Evolutionary conservation across 2,888 invertebrate species (phyloP), one percentile per base, ranked within the genome.

Genomic region (Napeogenes sylphis): DNA sequence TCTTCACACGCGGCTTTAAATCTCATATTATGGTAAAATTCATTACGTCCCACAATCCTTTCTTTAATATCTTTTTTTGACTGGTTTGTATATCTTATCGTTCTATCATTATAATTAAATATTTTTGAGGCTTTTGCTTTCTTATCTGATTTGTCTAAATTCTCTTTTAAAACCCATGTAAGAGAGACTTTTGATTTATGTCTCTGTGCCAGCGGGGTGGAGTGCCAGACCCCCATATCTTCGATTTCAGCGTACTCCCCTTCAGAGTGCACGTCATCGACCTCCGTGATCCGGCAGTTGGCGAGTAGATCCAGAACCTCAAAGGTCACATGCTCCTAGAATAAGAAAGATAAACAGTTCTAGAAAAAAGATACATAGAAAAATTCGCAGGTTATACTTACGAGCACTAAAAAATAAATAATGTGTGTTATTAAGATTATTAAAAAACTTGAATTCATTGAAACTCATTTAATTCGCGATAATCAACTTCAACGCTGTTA

Each of bases 101-200:
- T 75, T 46, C 76, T 73, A 57, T 82, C 77, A 30, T 68, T 71
- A 12, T 74, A 71, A 53, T 69, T 73, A 62, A 69, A 76, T 56
- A 74, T 78, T 61, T 76, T 68, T 58, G 66, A 69, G n/a, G 79
- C 79, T 32, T 80, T 79, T 14, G 69, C 71, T 65, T 77, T 82
- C 12, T 81, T 80, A 8, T 64, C 70, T 1, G 59, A 33, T 58
- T 70, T 89, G 45, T 92, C 92, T 57, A 92, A 88, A 72, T 93
- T 92, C 70, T 94, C 93, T 75, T 93, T 92, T 51, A 95, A 85
- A 62, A 95, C 94, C 95, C 95, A 95, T 59, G 94, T 94, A 62
- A 95, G 89, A 62, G 95, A 94, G 82, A 95, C 92, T 83, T 94
- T 95, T 68, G 94, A 90, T 71, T 90, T 89, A 73, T 90, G 90